Evolutionary conservation across 2,797 vertebrate species (phyloP).

Genomic region (Darevskia mixta): DNA sequence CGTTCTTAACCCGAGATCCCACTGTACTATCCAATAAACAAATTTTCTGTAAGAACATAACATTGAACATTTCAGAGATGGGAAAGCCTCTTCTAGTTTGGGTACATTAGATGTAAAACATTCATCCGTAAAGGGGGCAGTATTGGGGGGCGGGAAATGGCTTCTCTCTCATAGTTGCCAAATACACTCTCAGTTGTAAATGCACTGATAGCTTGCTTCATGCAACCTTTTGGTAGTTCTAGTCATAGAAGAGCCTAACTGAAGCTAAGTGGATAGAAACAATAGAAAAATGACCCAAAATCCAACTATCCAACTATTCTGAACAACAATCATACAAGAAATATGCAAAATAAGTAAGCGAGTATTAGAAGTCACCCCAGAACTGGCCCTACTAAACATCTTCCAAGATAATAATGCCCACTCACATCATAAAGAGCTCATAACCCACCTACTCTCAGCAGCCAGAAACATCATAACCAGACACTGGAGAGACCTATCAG

Average conservation of each 20-base stretch:
- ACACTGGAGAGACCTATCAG: too few relatives aligned
- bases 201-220: not conserved
- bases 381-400: too few relatives aligned
- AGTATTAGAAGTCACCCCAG: too few relatives aligned
- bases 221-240: not conserved
- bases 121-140: not conserved
- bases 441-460: too few relatives aligned
- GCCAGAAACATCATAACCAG: too few relatives aligned
- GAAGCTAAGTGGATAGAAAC: not conserved
- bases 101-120: not conserved
- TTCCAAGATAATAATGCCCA: not conserved
- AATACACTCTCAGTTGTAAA: not conserved
- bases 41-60: not conserved
- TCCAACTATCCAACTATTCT: too few relatives aligned
- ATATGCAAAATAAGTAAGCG: too few relatives aligned
- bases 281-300: too few relatives aligned
- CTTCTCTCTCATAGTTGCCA: not conserved
- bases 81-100: not conserved
- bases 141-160: not conserved
- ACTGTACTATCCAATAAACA: fast-evolving
- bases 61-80: not conserved
- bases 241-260: not conserved
- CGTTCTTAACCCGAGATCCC: too few relatives aligned
- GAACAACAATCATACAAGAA: too few relatives aligned
- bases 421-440: too few relatives aligned